Base-by-base conservation (phyloP, 2,888 invertebrate species). In the Arrhopalites spinosus region DNA sequence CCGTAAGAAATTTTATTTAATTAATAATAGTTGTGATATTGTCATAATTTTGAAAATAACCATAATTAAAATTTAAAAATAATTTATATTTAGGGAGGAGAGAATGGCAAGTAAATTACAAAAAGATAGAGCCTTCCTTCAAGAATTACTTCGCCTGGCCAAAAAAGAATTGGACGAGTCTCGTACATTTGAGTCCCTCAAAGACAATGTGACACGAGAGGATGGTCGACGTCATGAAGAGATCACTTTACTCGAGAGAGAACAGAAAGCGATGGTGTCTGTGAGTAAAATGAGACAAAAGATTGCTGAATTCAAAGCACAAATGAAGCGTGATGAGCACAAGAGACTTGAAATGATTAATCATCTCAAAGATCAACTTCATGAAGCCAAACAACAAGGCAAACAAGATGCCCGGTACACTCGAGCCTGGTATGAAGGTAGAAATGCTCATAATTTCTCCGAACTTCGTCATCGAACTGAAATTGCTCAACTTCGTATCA, bases 311-410 rank as follows among this genome's bases (percentile, higher is more conserved):
- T 77, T 50, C 74, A 75, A 76, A 50, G 25, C 76, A 8, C 77
- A 78, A 70, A 79, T 78, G 71, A 75, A 71, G 11, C 20, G 69
- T n/a, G 75, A 77, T 20, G 78, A 78, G 50, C 74, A 79, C 20
- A 71, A 73, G 17, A 75, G 78, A 53, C 71, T 75, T 25, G 78
- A 78, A 29, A 74, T 79, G 75, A 79, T 82, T 2, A 77, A 76
- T 25, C 77, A 78, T 30, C 71, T 82, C 11, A 79, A 80, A 53
- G 81, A 81, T 71, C 76, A 80, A 73, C 66, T 79, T 25, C 75
- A 78, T 61, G 75, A 79, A 25, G 75, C 76, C 3, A 78, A 75
- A 43, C 71, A 72, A 61, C 73, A 81, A 61, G 78, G 78, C 17
- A 77, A 78, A 25, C 75, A 77, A 74, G 77, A 79, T 27, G 53